These are phyloP conservation scores for Empis stercorea DNA, from an alignment of 2,888 invertebrate species.

Conservation along the genomic window DNA sequence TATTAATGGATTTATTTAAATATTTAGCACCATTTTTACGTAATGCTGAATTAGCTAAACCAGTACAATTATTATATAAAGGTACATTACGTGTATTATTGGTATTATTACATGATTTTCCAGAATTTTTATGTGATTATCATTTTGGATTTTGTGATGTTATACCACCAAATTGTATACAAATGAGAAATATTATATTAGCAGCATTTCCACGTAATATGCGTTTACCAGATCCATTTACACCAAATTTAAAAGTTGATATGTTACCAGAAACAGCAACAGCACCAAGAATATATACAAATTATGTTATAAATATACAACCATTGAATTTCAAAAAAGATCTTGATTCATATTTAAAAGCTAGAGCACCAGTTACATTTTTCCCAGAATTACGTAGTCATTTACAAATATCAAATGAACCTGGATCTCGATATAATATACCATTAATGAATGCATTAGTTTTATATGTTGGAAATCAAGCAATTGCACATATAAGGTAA, in stretches of 20 bases:
- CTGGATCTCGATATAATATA: slow-evolving; percentile 88
- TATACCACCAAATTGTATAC: slow-evolving; percentile 98
- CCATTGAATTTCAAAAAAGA: slow-evolving; percentile 86
- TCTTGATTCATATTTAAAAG: slow-evolving; percentile 90
- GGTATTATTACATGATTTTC: slow-evolving; percentile 95
- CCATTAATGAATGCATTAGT: slow-evolving; percentile 95
- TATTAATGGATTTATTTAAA: slow-evolving; percentile 90
- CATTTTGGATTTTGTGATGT: slow-evolving; percentile 99
- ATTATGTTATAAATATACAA: slow-evolving; percentile 76
- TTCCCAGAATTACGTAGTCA: slow-evolving; percentile 83
- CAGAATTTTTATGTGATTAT: slow-evolving; percentile 97
- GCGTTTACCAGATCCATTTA: slow-evolving; percentile 97
- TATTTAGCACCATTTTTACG: slow-evolving; percentile 93
- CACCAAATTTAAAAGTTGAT: slow-evolving; percentile 88
- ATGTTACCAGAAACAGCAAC: slow-evolving; percentile 77
- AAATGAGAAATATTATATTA: slow-evolving; percentile 94
- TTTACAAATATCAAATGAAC: slow-evolving; percentile 76
- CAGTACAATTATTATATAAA: slow-evolving; percentile 88
- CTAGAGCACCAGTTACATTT: slow-evolving; percentile 89
- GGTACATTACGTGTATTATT: slow-evolving; percentile 89
- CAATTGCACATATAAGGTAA: slow-evolving; percentile 68
- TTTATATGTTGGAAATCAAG: slow-evolving; percentile 93
- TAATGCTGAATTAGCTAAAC: slow-evolving; percentile 90
- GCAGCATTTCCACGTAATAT: slow-evolving; percentile 97
- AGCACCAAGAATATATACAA: slow-evolving; percentile 80